A percentile compares a stretch with the other conserved stretches of the same genome.
Conservation (phyloP, 1,140 invertebrate species). For the Meloidogyne chitwoodi region DNA sequence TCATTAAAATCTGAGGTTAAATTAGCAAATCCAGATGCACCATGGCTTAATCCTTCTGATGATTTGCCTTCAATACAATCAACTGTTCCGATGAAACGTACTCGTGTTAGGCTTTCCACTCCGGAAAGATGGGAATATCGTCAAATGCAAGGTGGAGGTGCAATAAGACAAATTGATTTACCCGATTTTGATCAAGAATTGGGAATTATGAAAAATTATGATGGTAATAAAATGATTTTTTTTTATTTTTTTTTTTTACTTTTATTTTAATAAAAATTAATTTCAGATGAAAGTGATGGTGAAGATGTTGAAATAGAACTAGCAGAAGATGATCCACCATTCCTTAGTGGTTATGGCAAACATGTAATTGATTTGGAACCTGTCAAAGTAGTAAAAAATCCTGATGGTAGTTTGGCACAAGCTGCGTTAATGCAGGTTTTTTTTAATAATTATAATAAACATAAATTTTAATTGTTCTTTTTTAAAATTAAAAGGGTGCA, state of each 20-base stretch:
- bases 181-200: conserved; percentile 66
- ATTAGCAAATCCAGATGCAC: conserved; percentile 67
- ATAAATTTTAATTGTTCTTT: not conserved
- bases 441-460: not conserved
- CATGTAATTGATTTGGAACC: conserved; percentile 82
- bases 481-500: conserved; percentile 69
- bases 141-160: conserved; percentile 62
- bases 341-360: conserved; percentile 72
- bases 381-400: conserved; percentile 95
- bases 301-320: conserved; percentile 98
- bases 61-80: conserved; percentile 73
- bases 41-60: conserved; percentile 49
- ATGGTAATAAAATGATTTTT: conserved; percentile 59
- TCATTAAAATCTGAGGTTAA: conserved; percentile 54
- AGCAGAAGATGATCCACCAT: conserved; percentile 95
- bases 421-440: conserved; percentile 96
- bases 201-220: conserved; percentile 62
- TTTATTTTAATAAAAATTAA: too few relatives aligned
- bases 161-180: conserved; percentile 62
- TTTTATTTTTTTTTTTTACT: conserved; percentile 61
- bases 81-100: conserved; percentile 62
- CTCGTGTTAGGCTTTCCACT: conserved; percentile 80
- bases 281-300: conserved; percentile 71
- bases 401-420: conserved; percentile 90
- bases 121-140: conserved; percentile 77